These are phyloP conservation scores for Neolamprologus longior DNA, from an alignment of 2,113 vertebrate genomes.

Conservation along the genomic window DNA sequence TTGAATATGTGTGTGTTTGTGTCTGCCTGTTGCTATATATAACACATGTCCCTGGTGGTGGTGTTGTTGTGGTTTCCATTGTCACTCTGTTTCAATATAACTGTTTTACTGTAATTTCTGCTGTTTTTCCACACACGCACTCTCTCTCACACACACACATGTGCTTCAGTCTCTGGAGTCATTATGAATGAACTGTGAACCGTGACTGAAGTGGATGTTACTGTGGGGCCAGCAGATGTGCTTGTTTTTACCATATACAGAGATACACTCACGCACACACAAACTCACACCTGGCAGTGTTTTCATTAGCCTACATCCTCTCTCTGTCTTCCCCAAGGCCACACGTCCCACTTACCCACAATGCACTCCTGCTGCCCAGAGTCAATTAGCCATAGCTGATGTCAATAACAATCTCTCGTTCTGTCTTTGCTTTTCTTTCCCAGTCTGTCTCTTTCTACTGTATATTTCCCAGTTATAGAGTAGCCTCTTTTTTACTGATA, in stretches of 20 bases:
- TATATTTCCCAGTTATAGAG: neutral
- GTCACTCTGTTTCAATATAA: neutral
- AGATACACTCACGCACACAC: neutral
- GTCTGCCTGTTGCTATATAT: neutral
- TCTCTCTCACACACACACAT: neutral
- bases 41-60: neutral
- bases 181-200: slow-evolving; percentile 48
- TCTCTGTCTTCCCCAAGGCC: slow-evolving; percentile 49
- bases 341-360: slow-evolving; percentile 66
- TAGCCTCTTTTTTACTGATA: neutral
- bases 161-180: slow-evolving; percentile 1
- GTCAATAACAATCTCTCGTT: slow-evolving; percentile 44
- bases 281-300: slow-evolving; percentile 51
- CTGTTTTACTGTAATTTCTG: neutral
- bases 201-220: slow-evolving; percentile 47
- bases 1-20: neutral
- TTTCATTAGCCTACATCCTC: slow-evolving; percentile 56
- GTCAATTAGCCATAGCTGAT: slow-evolving; percentile 60
- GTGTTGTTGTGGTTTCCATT: neutral
- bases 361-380: slow-evolving; percentile 52
- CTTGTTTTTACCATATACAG: neutral
- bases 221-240: slow-evolving; percentile 58
- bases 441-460: neutral
- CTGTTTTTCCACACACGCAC: rapidly evolving
- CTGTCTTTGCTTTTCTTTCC: neutral